These are phyloP conservation scores for Crotalus viridis DNA, from an alignment of 2,113 vertebrate genomes.

Conservation along the genomic window DNA sequence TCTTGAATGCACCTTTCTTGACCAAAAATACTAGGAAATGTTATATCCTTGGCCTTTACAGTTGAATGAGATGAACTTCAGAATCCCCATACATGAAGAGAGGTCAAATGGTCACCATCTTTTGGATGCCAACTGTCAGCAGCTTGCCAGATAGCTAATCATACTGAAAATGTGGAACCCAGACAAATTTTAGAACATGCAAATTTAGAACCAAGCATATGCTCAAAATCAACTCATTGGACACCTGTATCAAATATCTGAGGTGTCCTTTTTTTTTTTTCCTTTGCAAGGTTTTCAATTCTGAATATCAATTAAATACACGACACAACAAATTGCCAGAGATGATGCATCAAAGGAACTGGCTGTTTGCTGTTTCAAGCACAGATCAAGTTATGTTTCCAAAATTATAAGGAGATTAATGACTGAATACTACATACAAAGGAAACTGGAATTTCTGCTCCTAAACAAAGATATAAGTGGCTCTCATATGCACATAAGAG, in stretches of 20 bases:
- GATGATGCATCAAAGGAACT: conserved; percentile 33
- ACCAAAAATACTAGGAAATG: conserved; percentile 44
- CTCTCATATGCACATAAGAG: background rate
- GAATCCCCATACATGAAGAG: conserved; percentile 30
- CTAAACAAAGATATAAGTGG: background rate
- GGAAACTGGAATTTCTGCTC: conserved; percentile 11
- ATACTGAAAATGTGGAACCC: conserved; percentile 34
- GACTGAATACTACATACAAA: background rate
- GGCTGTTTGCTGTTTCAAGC: conserved; percentile 37
- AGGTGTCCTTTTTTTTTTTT: background rate
- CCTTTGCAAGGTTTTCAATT: conserved; percentile 23
- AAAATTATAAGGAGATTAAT: conserved; percentile 32
- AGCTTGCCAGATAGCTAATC: conserved; percentile 28
- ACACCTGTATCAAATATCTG: conserved; percentile 32
- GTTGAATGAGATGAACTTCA: conserved; percentile 49
- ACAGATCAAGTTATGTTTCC: conserved; percentile 24
- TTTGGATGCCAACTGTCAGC: conserved; percentile 41
- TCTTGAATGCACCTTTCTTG: conserved; percentile 16
- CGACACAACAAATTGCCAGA: conserved; percentile 33
- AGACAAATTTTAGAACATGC: conserved; percentile 2
- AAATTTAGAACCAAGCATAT: background rate
- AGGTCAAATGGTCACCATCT: conserved; percentile 45
- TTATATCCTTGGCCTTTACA: conserved; percentile 37
- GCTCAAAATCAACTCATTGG: conserved; percentile 1
- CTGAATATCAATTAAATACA: conserved; percentile 38